Base-by-base conservation (phyloP, 2,797 vertebrate species). In the Chelmon rostratus region DNA sequence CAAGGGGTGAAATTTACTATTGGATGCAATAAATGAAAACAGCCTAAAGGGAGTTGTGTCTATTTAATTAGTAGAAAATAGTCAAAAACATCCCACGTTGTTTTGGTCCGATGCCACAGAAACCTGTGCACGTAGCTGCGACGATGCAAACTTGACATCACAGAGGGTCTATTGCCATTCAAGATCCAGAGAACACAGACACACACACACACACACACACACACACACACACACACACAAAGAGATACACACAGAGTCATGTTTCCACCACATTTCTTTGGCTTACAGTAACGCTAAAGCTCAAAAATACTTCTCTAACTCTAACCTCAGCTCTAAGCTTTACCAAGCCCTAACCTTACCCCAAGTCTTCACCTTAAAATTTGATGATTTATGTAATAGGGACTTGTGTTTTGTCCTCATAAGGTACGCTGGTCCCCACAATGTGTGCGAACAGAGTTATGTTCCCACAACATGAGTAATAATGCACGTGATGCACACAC, bases 71-170 rank as follows among this genome's bases (percentile, higher is more conserved):
- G 5, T 6, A 38, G 23, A 42, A 74, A 37, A 57, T 35, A 16
- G 28, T 50, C 1, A 25, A 46, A 50, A 78, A 18, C 44, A 47
- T 31, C 44, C 7, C 13, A 44, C 2, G 31, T 2, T n/a, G 40
- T 40, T 68, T 75, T 73, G 28, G 25, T 57, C 57, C 59, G 44
- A 59, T 42, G 31, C 65, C 13, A 40, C 18, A 68, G 31, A 62
- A 53, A 23, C 19, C 12, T 59, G 15, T 50, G 31, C 3, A 1
- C 7, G 16, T 44, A 58, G 7, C 11, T 46, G 40, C 25, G 56
- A 61, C 56, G n/a, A 10, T n/a, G 8, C 21, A 58, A 25, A 64
- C 38, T 31, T n/a, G 18, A 56, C 13, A 16, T 38, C 42, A 28
- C 35, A 19, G 25, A 33, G 3, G 18, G 38, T 50, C 23, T 23